These are phyloP conservation scores for Orchesella flavescens DNA, from an alignment of 2,888 invertebrate genomes.

Conservation along the genomic window DNA sequence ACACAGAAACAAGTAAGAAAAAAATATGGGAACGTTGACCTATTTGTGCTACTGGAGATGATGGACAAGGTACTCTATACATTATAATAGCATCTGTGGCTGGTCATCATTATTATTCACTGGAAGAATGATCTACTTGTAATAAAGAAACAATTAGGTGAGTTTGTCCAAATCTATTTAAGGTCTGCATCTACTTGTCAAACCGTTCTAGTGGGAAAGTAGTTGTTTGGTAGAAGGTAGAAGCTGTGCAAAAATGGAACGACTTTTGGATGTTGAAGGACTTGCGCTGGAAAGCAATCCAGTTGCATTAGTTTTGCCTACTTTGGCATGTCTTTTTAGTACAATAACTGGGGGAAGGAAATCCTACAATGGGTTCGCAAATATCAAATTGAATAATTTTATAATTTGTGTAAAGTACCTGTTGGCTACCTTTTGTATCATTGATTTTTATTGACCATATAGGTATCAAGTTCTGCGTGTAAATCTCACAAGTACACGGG, in stretches of 20 bases:
- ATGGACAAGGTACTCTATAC: background rate
- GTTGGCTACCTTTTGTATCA: background rate
- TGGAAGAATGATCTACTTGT: background rate
- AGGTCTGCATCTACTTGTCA: background rate
- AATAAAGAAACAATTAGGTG: too few relatives aligned
- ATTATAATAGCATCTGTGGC: background rate
- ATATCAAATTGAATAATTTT: background rate
- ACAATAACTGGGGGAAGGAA: constrained; percentile 55
- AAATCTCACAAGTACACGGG: constrained; percentile 53
- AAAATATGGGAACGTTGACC: too few relatives aligned
- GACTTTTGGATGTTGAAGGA: constrained; percentile 32
- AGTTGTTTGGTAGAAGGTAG: background rate
- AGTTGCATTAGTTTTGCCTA: constrained; percentile 64
- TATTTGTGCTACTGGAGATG: too few relatives aligned
- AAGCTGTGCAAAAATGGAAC: constrained; percentile 24
- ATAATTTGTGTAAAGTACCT: too few relatives aligned
- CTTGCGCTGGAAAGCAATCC: constrained; percentile 37
- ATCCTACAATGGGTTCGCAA: constrained; percentile 65
- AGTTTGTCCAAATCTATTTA: background rate
- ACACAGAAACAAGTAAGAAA: too few relatives aligned
- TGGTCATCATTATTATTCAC: background rate
- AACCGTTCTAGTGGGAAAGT: background rate
- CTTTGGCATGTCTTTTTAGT: constrained; percentile 69
- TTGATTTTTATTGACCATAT: constrained; percentile 11
- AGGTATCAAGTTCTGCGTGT: constrained; percentile 69